Percentiles rank a stretch among this genome's conserved stretches.
These are phyloP conservation scores for Danionella dracula DNA, from an alignment of 2,797 vertebrate genomes.

Conservation along the genomic window DNA sequence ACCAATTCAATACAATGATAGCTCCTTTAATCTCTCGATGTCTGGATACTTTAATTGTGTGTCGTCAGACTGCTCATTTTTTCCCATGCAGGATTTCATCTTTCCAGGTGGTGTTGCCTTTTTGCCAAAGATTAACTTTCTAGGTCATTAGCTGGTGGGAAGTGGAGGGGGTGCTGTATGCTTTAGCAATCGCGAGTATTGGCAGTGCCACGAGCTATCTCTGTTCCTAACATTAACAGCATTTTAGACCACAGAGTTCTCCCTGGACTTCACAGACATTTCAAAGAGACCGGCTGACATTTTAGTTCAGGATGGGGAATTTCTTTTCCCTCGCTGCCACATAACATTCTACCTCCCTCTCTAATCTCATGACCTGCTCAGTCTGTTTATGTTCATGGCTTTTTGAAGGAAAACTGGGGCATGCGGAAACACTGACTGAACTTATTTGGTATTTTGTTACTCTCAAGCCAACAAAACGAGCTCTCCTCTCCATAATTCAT, in stretches of 20 bases:
- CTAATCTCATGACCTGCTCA: constrained; percentile 61
- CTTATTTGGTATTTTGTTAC: constrained; percentile 65
- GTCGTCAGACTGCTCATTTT: not conserved
- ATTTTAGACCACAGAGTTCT: constrained; percentile 22
- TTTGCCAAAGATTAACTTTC: constrained; percentile 70
- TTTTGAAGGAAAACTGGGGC: constrained; percentile 63
- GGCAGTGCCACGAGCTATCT: constrained; percentile 20
- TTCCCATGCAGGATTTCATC: not conserved
- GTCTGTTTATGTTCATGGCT: constrained; percentile 50
- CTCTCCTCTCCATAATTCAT: constrained; percentile 37
- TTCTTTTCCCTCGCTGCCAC: constrained; percentile 10
- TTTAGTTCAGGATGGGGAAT: constrained; percentile 27
- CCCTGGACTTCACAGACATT: constrained; percentile 30
- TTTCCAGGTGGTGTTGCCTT: not conserved
- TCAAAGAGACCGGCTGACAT: constrained; percentile 21
- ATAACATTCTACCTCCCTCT: constrained; percentile 15
- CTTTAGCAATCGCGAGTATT: constrained; percentile 48
- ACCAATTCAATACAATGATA: not conserved
- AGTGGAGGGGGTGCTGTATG: constrained; percentile 41
- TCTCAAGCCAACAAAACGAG: constrained; percentile 51
- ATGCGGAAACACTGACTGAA: constrained; percentile 70
- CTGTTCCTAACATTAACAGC: constrained; percentile 10
- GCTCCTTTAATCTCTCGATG: not conserved
- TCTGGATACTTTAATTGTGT: not conserved
- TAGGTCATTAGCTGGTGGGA: constrained; percentile 63